Conservation (phyloP, 1,140 invertebrate species). For the Tetramorium alpestre region DNA sequence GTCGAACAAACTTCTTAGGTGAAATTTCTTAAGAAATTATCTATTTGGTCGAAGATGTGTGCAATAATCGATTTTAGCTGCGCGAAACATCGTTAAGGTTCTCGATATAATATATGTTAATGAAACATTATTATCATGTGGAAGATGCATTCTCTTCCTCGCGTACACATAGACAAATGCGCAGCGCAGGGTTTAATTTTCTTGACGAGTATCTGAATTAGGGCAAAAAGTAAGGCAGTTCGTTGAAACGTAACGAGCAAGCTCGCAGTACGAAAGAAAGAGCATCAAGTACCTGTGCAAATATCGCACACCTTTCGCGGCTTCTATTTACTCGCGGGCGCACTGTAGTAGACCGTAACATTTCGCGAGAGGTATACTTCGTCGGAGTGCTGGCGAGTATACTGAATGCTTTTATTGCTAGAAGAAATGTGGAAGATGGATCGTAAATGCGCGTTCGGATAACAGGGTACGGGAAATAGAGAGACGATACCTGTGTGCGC, state of each 20-base stretch:
- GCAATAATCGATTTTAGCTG: background rate
- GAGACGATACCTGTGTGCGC: conserved; percentile 17
- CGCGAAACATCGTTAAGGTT: background rate
- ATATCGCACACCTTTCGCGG: conserved; percentile 49
- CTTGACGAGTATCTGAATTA: background rate
- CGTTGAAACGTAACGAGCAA: conserved; percentile 3
- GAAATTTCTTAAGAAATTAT: no score
- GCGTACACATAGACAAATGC: background rate
- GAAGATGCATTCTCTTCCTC: background rate
- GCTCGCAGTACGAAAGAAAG: background rate
- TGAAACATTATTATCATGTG: background rate
- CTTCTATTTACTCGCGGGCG: conserved; percentile 52
- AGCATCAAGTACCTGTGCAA: conserved; percentile 44
- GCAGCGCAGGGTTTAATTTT: background rate
- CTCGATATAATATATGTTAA: background rate
- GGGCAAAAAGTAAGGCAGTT: conserved; percentile 16
- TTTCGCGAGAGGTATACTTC: conserved; percentile 48
- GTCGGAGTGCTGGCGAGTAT: conserved; percentile 37
- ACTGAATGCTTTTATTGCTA: conserved; percentile 55
- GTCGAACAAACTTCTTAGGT: no score
- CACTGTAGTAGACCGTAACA: conserved; percentile 43
- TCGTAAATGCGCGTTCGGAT: conserved; percentile 65
- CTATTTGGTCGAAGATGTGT: background rate
- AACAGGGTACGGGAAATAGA: conserved; percentile 58
- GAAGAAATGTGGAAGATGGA: conserved; percentile 62